These are phyloP conservation scores for Zosterops hypoxanthus DNA, from an alignment of 2,113 vertebrate genomes.

Conservation along the genomic window DNA sequence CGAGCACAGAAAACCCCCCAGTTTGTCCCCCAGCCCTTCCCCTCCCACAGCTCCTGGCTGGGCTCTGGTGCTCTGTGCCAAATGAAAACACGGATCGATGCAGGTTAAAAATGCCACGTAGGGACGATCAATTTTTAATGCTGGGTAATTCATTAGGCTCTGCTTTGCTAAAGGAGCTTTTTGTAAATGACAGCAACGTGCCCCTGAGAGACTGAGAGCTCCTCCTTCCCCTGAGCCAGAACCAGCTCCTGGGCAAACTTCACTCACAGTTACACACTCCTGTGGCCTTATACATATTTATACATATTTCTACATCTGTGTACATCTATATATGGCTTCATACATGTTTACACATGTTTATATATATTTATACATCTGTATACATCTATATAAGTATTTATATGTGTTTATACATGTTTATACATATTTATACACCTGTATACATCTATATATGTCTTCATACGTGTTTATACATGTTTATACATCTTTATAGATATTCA, in stretches of 20 bases:
- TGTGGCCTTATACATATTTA: background rate
- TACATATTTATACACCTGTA: background rate
- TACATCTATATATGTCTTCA: no score
- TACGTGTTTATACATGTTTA: background rate
- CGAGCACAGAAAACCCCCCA: background rate
- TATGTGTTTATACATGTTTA: background rate
- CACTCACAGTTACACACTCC: background rate
- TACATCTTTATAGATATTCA: no score
- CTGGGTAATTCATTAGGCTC: background rate
- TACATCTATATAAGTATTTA: no score
- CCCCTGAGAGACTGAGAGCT: background rate
- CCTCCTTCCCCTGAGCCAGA: background rate
- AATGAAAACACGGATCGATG: conserved; percentile 15
- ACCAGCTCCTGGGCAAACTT: background rate
- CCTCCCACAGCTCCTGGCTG: background rate
- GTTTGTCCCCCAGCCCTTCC: background rate
- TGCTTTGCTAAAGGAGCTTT: background rate
- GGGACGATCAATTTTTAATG: background rate
- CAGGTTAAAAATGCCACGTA: background rate
- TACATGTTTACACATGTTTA: background rate
- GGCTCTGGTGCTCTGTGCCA: background rate
- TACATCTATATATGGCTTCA: no score
- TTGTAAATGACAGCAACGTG: background rate
- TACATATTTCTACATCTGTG: no score
- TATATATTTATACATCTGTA: background rate